phyloP scores from a whole-genome alignment of 2,797 vertebrate species.

The Tapirus indicus region DNA sequence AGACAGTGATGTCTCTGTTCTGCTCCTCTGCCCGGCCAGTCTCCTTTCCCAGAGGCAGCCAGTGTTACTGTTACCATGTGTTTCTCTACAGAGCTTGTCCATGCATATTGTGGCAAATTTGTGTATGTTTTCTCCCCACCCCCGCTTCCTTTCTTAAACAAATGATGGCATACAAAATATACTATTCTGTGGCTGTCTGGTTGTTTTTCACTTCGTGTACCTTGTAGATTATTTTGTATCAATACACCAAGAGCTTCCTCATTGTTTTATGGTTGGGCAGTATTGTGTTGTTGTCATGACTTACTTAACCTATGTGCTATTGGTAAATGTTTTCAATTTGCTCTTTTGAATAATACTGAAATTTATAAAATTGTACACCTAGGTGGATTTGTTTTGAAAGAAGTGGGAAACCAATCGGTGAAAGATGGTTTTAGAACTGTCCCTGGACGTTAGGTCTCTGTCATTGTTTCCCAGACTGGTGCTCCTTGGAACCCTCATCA shows the following conservation, averaged over 20 bases:
- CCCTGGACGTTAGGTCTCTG: neutral
- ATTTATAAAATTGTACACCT: neutral
- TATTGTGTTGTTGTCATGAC: neutral
- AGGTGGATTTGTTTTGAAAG: neutral
- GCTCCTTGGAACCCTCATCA: neutral
- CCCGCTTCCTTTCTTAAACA: neutral
- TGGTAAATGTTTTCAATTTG: neutral
- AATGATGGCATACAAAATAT: neutral
- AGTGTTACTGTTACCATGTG: neutral
- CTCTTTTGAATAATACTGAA: neutral
- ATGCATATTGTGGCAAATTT: neutral
- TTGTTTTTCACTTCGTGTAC: neutral
- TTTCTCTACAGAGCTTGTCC: neutral
- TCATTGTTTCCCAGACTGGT: neutral
- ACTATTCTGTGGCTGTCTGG: neutral
- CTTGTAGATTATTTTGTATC: neutral
- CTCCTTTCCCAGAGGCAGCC: neutral
- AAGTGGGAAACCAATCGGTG: neutral
- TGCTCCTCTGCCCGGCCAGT: neutral
- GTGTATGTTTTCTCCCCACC: neutral
- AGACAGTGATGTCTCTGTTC: neutral
- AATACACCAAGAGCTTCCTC: neutral
- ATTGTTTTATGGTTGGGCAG: neutral
- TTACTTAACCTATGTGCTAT: neutral
- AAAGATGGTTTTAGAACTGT: neutral